Percentiles rank a stretch among this genome's conserved stretches.
These are phyloP conservation scores for Lynx canadensis DNA, from an alignment of 2,113 vertebrate genomes.

Conservation along the genomic window DNA sequence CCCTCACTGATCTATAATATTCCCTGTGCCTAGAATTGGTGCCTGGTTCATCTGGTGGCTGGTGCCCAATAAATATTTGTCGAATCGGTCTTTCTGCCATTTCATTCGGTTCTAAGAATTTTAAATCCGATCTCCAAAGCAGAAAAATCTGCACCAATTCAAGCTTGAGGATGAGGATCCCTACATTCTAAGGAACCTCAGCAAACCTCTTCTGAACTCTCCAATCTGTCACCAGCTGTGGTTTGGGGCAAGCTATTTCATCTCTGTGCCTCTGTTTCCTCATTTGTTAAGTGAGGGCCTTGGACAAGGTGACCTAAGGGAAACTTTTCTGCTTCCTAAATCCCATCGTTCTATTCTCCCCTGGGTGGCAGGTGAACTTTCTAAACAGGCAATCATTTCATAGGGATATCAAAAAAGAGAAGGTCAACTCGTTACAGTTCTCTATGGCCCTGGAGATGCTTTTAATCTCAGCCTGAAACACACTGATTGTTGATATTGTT, in stretches of 20 bases:
- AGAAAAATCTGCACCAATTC: neutral
- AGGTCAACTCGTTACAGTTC: slow-evolving; percentile 42
- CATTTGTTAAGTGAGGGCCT: neutral
- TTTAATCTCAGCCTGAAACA: slow-evolving; percentile 33
- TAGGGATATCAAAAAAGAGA: neutral
- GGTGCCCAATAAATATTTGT: neutral
- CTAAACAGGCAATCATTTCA: neutral
- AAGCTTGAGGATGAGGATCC: neutral
- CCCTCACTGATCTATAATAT: neutral
- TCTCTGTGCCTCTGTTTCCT: neutral
- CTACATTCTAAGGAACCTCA: neutral
- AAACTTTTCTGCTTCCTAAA: slow-evolving; percentile 28
- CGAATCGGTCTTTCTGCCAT: neutral
- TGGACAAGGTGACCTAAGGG: neutral
- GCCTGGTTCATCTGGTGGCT: neutral
- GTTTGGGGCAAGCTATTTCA: neutral
- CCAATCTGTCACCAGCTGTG: neutral
- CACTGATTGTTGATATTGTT: slow-evolving; percentile 20
- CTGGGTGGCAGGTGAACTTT: neutral
- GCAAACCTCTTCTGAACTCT: neutral
- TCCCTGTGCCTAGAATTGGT: neutral
- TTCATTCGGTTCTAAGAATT: neutral
- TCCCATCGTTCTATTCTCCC: neutral
- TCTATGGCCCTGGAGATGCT: neutral
- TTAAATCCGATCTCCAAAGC: neutral